Evolutionary conservation across 2,888 invertebrate species (phyloP).

Genomic region (Deroplatys truncata): DNA sequence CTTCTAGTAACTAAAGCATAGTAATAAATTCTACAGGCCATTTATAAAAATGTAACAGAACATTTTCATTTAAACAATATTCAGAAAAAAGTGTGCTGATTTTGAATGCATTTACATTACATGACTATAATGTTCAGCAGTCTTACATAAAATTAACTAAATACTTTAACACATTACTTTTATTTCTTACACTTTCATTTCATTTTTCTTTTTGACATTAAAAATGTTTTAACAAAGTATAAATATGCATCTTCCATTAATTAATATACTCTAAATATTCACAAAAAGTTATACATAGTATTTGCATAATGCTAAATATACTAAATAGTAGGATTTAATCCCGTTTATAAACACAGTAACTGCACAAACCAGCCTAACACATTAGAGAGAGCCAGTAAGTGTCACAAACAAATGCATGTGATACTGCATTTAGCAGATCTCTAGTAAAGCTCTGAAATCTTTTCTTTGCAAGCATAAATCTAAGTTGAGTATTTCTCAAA

Average conservation of each 20-base stretch:
- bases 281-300: not conserved
- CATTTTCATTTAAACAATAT: not conserved
- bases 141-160: not conserved
- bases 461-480: not conserved
- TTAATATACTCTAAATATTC: not conserved
- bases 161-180: slow-evolving; percentile 7
- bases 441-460: not conserved
- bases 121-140: not conserved
- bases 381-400: not conserved
- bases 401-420: not conserved
- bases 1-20: slow-evolving; percentile 4
- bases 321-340: not conserved
- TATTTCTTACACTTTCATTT: not conserved
- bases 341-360: not conserved
- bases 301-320: not conserved
- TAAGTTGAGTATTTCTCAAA: not conserved
- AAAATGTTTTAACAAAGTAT: slow-evolving; percentile 6
- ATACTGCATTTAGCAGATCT: not conserved
- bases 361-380: not conserved
- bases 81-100: not conserved
- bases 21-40: slow-evolving; percentile 4
- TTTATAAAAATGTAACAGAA: slow-evolving; percentile 12
- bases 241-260: slow-evolving; percentile 1
- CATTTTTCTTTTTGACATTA: not conserved
- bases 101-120: not conserved